phyloP scores from a whole-genome alignment of 2,113 vertebrate genomes.

The Colius striatus region DNA sequence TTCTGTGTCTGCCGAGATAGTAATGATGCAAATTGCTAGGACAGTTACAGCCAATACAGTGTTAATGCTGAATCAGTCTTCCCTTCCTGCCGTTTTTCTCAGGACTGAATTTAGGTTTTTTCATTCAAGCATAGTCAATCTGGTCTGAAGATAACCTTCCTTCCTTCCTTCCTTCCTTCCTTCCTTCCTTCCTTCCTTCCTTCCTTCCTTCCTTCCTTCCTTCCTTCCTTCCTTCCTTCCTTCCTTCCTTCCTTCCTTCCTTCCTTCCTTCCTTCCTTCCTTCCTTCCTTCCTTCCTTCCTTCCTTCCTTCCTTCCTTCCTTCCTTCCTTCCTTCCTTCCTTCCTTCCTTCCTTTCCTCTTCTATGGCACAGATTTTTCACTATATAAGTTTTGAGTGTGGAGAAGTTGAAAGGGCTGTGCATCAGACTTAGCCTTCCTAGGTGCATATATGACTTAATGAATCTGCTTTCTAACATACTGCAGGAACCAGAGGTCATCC shows the following conservation, averaged over 20 bases:
- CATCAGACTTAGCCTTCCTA: background rate
- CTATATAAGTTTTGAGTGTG: background rate
- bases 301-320: fast-evolving
- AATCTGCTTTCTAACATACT: background rate
- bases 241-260: fast-evolving
- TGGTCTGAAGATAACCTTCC: background rate
- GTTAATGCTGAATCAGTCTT: background rate
- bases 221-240: fast-evolving
- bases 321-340: fast-evolving
- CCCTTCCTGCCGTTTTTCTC: background rate
- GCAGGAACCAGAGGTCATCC: background rate
- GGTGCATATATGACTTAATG: background rate
- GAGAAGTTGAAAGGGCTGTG: background rate
- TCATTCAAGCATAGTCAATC: background rate
- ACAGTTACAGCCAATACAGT: background rate
- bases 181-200: fast-evolving
- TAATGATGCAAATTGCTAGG: background rate
- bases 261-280: fast-evolving
- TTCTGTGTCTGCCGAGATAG: background rate
- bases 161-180: fast-evolving
- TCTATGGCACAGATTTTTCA: background rate
- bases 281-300: fast-evolving
- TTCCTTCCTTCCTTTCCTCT: fast-evolving
- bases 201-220: fast-evolving
- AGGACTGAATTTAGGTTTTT: background rate